Evolutionary conservation across 2,113 vertebrate species (phyloP).

Genomic region (Osmerus eperlanus): DNA sequence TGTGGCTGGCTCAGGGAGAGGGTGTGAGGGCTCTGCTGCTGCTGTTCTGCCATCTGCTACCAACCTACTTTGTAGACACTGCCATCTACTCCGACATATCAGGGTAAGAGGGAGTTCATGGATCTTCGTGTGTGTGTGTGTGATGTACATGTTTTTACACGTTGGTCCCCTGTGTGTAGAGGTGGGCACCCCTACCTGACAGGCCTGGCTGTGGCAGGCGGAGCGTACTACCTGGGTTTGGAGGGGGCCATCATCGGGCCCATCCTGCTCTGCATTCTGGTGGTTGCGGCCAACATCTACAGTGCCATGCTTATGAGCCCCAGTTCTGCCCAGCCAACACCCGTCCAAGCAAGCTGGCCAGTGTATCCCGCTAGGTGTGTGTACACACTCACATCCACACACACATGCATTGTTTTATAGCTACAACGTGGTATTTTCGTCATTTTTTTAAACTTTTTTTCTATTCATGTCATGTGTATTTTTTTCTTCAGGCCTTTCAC

Average conservation of each 20-base stretch:
- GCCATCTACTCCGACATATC: constrained; percentile 99
- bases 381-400: constrained; percentile 48
- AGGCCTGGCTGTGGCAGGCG: constrained; percentile 92
- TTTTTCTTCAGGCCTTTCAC: constrained; percentile 36
- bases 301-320: constrained; percentile 97
- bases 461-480: too few relatives aligned
- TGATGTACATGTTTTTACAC: neutral
- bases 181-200: constrained; percentile 97
- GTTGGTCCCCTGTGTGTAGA: constrained; percentile 59
- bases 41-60: constrained; percentile 89
- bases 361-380: constrained; percentile 70
- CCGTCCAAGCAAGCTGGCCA: constrained; percentile 80
- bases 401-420: neutral
- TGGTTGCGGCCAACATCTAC: constrained; percentile 97
- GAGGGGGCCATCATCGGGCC: constrained; percentile 98
- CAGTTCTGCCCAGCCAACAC: constrained; percentile 81
- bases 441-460: neutral
- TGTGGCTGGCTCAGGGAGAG: constrained; percentile 93
- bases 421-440: neutral
- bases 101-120: constrained; percentile 72
- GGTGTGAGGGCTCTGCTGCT: constrained; percentile 89
- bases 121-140: neutral
- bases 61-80: constrained; percentile 98
- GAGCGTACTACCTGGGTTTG: constrained; percentile 92
- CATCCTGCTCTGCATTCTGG: constrained; percentile 95